Conservation (phyloP, 1,140 invertebrate species). For the Lepidurus arcticus region DNA sequence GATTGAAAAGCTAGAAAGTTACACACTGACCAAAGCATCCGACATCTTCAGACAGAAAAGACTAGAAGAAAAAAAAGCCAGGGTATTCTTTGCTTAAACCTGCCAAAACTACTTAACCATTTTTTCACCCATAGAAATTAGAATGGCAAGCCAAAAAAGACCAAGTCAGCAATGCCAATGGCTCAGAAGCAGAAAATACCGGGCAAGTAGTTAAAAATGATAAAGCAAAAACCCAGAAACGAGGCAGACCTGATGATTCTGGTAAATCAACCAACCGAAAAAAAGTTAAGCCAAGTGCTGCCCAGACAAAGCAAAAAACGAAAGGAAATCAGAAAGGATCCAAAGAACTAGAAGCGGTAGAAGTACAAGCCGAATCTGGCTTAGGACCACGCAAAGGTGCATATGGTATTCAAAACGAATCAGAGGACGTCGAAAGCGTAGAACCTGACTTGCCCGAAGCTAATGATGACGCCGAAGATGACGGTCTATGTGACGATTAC, state of each 20-base stretch:
- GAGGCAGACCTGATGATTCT: background rate
- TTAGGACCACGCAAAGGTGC: background rate
- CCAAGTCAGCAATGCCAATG: background rate
- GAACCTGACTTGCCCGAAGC: background rate
- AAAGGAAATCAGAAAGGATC: constrained; percentile 10
- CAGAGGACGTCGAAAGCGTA: background rate
- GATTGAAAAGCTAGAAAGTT: background rate
- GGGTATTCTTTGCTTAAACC: background rate
- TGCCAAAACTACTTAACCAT: background rate
- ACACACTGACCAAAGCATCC: background rate
- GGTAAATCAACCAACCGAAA: background rate
- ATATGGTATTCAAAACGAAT: background rate
- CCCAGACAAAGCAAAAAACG: background rate
- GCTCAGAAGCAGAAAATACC: no score
- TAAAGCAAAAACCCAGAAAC: constrained; percentile 18
- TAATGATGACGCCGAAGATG: background rate
- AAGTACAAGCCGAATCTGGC: background rate
- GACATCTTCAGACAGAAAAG: background rate
- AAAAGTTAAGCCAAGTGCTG: no score
- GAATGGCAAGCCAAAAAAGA: background rate
- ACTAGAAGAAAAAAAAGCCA: background rate
- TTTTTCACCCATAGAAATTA: background rate
- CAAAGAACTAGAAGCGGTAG: background rate
- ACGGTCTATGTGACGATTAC: constrained; percentile 22
- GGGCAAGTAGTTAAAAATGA: no score